Conservation (phyloP, 2,888 invertebrate species). For the Hirtodrosophila histrioides region DNA sequence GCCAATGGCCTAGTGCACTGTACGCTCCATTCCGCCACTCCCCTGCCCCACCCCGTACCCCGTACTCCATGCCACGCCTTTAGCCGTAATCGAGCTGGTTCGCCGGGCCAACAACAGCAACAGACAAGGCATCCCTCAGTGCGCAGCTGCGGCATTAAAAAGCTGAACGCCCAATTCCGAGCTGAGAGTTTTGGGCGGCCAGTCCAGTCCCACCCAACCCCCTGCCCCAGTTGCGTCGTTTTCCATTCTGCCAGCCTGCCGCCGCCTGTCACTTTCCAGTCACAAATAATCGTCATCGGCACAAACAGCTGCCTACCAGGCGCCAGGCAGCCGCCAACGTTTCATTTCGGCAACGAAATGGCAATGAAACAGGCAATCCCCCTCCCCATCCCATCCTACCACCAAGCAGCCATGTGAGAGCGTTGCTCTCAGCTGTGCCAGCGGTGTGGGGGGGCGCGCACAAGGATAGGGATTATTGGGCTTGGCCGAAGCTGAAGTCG, state of each 20-base stretch:
- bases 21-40: conserved; percentile 1
- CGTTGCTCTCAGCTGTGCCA: conserved; percentile 63
- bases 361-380: conserved; percentile 63
- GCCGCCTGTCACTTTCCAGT: conserved; percentile 58
- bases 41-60: not conserved
- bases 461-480: conserved; percentile 16
- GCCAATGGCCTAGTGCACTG: conserved; percentile 79
- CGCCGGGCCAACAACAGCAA: conserved; percentile 1
- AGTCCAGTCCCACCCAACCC: not conserved
- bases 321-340: conserved; percentile 64
- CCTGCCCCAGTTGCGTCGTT: not conserved
- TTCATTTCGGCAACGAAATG: conserved; percentile 61
- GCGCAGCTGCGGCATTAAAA: conserved; percentile 63
- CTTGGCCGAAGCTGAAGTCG: conserved; percentile 14
- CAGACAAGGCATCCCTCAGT: conserved; percentile 19
- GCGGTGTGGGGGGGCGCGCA: conserved; percentile 28
- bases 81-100: conserved; percentile 34
- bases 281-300: conserved; percentile 61
- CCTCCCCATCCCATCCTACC: not conserved
- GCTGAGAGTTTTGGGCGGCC: not conserved
- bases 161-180: conserved; percentile 74
- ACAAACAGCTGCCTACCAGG: conserved; percentile 76
- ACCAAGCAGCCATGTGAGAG: conserved; percentile 11
- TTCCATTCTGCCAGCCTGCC: conserved; percentile 1
- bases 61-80: conserved; percentile 40